These are phyloP conservation scores for Phataginus tricuspis DNA, from an alignment of 2,797 vertebrate species.

Conservation along the genomic window DNA sequence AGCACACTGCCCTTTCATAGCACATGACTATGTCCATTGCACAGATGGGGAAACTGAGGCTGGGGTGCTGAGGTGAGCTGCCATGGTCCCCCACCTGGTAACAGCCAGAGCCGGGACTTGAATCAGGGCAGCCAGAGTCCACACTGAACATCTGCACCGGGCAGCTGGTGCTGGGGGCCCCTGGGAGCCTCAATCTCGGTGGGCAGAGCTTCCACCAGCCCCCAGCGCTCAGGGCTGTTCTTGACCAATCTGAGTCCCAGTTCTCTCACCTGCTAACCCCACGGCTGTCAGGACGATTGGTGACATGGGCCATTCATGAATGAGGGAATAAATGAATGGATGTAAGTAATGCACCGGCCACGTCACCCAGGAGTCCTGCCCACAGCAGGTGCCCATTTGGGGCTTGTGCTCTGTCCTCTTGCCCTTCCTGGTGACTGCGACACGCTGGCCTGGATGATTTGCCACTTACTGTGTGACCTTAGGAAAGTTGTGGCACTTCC, in stretches of 20 bases:
- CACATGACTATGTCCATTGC: accelerated
- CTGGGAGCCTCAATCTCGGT: accelerated
- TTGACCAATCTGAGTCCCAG: accelerated
- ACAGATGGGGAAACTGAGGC: not conserved
- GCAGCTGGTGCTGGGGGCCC: not conserved
- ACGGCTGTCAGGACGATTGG: not conserved
- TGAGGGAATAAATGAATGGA: not conserved
- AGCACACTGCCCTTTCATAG: accelerated
- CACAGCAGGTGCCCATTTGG: not conserved
- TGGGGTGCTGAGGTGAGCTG: not conserved
- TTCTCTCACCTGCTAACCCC: not conserved
- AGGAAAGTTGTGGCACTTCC: not conserved
- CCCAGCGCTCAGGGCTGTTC: accelerated
- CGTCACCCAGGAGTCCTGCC: not conserved
- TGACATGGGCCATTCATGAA: accelerated
- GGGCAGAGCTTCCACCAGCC: not conserved
- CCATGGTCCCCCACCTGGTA: not conserved
- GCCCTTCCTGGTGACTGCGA: not conserved
- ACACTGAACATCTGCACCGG: accelerated
- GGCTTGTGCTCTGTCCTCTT: accelerated
- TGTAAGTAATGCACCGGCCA: not conserved
- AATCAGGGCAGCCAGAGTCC: not conserved
- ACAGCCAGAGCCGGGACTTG: not conserved
- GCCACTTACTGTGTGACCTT: not conserved
- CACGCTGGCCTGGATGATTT: not conserved